Conservation (phyloP, 2,797 vertebrate genomes). For the Ciconia nigra region DNA sequence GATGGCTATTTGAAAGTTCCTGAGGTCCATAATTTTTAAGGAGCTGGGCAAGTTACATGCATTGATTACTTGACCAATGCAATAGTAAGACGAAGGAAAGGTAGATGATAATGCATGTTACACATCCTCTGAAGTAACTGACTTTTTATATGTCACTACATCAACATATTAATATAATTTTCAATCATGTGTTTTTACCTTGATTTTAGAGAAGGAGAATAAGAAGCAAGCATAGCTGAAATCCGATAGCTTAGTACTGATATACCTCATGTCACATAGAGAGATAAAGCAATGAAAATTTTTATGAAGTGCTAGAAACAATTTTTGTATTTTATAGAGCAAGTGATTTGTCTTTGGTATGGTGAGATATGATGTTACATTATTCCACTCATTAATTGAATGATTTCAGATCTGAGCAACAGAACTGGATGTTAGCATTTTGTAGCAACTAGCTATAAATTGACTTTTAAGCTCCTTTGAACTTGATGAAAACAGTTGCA, state of each 20-base stretch:
- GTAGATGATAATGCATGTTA: background rate
- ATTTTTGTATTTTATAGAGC: background rate
- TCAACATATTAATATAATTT: background rate
- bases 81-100: background rate
- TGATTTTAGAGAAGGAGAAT: background rate
- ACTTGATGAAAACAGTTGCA: background rate
- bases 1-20: background rate
- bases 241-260: background rate
- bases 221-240: background rate
- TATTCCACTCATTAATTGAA: background rate
- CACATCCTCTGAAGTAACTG: background rate
- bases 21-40: background rate
- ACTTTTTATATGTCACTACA: background rate
- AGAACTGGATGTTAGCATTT: background rate
- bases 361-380: background rate
- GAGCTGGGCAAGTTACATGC: fast-evolving
- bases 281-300: background rate
- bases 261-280: background rate
- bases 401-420: background rate
- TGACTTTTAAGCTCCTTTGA: background rate
- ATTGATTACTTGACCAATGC: background rate
- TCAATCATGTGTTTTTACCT: background rate
- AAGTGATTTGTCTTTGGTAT: background rate
- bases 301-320: background rate
- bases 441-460: background rate